Percentiles rank a stretch among this genome's conserved stretches.
These are phyloP conservation scores for Melitaea athalia DNA, from an alignment of 2,888 invertebrate genomes.

Conservation along the genomic window DNA sequence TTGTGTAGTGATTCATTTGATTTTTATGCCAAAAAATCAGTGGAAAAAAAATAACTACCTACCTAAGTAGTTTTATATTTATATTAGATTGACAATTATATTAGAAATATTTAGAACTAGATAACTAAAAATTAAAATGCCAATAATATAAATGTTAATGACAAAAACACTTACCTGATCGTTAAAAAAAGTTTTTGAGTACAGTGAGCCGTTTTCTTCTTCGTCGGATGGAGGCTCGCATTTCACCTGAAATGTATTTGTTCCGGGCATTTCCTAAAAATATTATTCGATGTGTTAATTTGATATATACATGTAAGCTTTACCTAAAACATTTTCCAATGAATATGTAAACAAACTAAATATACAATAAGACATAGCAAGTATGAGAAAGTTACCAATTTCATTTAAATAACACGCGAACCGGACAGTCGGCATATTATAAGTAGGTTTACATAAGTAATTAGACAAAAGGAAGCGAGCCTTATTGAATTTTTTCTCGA, in stretches of 20 bases:
- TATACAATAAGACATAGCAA: slow-evolving; percentile 38
- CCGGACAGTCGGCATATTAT: slow-evolving; percentile 60
- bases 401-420: slow-evolving; percentile 56
- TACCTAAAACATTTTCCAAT: background rate
- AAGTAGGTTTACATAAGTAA: slow-evolving; percentile 74
- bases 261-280: slow-evolving; percentile 67
- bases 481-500: slow-evolving; percentile 81
- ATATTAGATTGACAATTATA: too few relatives aligned
- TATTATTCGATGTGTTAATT: background rate
- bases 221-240: slow-evolving; percentile 70
- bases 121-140: too few relatives aligned
- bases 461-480: slow-evolving; percentile 77
- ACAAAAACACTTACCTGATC: slow-evolving; percentile 53
- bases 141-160: background rate
- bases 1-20: too few relatives aligned
- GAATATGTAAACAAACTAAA: background rate
- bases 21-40: too few relatives aligned
- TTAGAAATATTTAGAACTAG: too few relatives aligned
- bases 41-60: too few relatives aligned
- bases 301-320: background rate
- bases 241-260: slow-evolving; percentile 61
- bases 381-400: slow-evolving; percentile 48
- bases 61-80: too few relatives aligned
- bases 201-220: slow-evolving; percentile 62
- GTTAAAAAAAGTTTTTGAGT: slow-evolving; percentile 52